Percentiles rank a stretch among this genome's conserved stretches.
These are phyloP conservation scores for Uloborus diversus DNA, from an alignment of 1,140 invertebrate genomes.

Conservation along the genomic window DNA sequence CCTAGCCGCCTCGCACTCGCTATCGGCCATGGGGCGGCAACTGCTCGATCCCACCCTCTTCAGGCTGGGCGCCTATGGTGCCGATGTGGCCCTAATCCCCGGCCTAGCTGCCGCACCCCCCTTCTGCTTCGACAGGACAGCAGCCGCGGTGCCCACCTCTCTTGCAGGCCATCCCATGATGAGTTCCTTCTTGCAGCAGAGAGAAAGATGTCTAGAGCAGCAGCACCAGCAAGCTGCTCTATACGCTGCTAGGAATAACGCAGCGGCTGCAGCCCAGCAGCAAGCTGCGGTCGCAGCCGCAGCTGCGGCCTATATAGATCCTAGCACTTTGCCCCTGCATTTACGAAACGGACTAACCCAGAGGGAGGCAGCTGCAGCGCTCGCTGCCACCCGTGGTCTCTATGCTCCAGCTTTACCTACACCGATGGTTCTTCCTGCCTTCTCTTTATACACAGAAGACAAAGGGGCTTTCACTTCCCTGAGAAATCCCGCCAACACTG, in stretches of 20 bases:
- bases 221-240: constrained; percentile 31
- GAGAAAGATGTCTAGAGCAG: constrained; percentile 6
- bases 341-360: constrained; percentile 42
- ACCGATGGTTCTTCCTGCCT: constrained; percentile 49
- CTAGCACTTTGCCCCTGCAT: constrained; percentile 35
- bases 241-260: constrained; percentile 6
- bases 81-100: not conserved
- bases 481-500: not conserved
- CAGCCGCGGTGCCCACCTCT: constrained; percentile 33
- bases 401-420: constrained; percentile 35
- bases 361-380: constrained; percentile 37
- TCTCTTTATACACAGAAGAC: constrained; percentile 48
- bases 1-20: constrained; percentile 33
- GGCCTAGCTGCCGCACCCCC: constrained; percentile 11
- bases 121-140: constrained; percentile 45
- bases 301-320: constrained; percentile 27
- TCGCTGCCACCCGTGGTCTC: constrained; percentile 30
- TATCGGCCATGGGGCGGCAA: constrained; percentile 26
- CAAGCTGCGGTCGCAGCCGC: constrained; percentile 39
- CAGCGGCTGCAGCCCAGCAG: constrained; percentile 30
- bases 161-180: constrained; percentile 30
- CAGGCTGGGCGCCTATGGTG: constrained; percentile 22
- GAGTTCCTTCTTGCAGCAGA: constrained; percentile 35
- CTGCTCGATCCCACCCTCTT: constrained; percentile 41
- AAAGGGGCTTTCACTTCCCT: constrained; percentile 49